Evolutionary conservation across 1,140 invertebrate species (phyloP).

Genomic region (Ostrea denselamellosa): DNA sequence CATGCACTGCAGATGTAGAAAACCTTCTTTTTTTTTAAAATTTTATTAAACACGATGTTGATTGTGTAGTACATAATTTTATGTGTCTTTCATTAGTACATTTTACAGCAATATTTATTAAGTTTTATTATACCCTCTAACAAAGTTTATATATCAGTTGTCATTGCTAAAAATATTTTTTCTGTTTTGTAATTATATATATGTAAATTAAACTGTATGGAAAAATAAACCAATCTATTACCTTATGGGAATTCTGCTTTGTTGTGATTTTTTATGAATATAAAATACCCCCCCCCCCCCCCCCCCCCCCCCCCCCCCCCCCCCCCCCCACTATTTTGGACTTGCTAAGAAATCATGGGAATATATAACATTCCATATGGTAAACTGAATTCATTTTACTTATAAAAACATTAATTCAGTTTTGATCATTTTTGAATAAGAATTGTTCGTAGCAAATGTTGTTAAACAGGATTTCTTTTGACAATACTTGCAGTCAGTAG

Average conservation of each 20-base stretch:
- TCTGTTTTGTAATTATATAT: background rate
- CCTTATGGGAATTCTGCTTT: background rate
- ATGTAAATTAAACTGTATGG: background rate
- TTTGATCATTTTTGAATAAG: no score
- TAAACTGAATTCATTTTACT: no score
- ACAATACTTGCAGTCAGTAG: no score
- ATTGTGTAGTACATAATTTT: background rate
- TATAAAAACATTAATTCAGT: no score
- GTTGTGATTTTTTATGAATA: background rate
- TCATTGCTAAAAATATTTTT: background rate
- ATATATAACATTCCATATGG: no score
- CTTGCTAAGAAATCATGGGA: no score
- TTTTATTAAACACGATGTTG: background rate
- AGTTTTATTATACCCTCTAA: background rate
- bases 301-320: no score
- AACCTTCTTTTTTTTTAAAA: background rate
- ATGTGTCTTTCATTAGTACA: background rate
- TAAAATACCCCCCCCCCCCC: background rate
- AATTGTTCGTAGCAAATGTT: no score
- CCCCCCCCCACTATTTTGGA: no score
- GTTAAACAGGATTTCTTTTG: no score
- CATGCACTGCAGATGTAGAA: background rate
- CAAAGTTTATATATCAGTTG: constrained; percentile 31
- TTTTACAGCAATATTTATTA: constrained; percentile 24
- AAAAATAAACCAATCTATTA: background rate